phyloP scores from a whole-genome alignment of 2,888 invertebrate genomes.

The Schrankia costaestrigalis region DNA sequence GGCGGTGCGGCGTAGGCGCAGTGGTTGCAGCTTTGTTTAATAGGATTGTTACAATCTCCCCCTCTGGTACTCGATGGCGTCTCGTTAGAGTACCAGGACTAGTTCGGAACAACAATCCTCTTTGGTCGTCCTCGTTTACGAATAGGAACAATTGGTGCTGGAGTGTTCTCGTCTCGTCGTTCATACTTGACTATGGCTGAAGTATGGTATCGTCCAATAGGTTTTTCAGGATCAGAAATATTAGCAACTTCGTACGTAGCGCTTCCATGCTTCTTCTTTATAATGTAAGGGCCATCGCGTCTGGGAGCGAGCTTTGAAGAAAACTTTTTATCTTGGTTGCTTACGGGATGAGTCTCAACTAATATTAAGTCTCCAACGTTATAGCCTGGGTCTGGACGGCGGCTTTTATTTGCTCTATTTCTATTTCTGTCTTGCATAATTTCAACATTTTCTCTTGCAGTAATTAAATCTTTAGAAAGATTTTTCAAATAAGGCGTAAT shows the following conservation, averaged over 20 bases:
- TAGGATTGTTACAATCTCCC: constrained; percentile 6
- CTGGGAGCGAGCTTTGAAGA: constrained; percentile 7
- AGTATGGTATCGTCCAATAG: constrained; percentile 7
- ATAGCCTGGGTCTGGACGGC: not conserved
- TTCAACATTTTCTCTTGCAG: constrained; percentile 8
- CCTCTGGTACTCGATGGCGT: constrained; percentile 6
- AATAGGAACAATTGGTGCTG: constrained; percentile 1
- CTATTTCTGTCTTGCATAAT: constrained; percentile 4
- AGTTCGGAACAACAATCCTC: not conserved
- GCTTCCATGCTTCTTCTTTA: not conserved
- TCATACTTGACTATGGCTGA: constrained; percentile 7
- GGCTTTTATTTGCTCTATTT: constrained; percentile 2
- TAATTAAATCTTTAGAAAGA: constrained; percentile 2
- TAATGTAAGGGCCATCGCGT: constrained; percentile 12
- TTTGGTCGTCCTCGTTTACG: not conserved
- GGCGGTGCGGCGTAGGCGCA: too few species aligned
- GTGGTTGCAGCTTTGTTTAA: too few species aligned
- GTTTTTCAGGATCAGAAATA: not conserved
- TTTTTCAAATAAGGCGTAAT: constrained; percentile 7
- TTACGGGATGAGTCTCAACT: not conserved
- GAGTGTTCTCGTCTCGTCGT: not conserved
- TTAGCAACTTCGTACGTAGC: constrained; percentile 4
- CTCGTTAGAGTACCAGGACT: constrained; percentile 6
- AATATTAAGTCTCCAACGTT: constrained; percentile 9
- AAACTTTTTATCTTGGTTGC: not conserved